A percentile compares a stretch with the other conserved stretches of the same genome.
Evolutionary conservation across 2,113 vertebrate genomes (phyloP).

Genomic region (Neotragus moschatus): DNA sequence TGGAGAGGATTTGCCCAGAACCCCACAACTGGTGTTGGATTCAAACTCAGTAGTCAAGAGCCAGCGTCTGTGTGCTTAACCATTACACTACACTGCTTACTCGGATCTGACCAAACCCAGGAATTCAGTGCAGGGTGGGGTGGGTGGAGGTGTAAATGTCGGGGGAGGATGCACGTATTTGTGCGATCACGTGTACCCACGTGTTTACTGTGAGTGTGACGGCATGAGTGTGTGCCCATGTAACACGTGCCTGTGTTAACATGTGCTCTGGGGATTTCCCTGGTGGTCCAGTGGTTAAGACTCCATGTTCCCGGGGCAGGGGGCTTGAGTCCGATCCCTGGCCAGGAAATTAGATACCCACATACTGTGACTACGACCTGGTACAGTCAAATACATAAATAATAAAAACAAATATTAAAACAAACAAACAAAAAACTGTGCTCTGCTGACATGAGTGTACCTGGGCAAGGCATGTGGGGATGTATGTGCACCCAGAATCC

Average conservation of each 20-base stretch:
- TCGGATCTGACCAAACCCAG: neutral
- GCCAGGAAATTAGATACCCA: neutral
- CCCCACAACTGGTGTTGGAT: neutral
- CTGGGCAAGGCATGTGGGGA: neutral
- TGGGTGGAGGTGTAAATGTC: neutral
- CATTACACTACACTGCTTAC: no score
- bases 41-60: neutral
- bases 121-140: neutral
- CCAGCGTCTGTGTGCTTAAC: neutral
- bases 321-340: neutral
- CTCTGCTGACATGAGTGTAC: neutral
- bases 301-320: neutral
- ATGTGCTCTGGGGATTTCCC: neutral
- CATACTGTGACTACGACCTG: neutral
- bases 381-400: neutral
- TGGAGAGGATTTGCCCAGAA: neutral
- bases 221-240: fast-evolving
- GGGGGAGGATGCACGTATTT: neutral
- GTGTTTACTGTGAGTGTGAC: neutral
- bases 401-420: neutral
- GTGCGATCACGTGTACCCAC: neutral
- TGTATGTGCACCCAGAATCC: neutral
- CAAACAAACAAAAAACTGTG: neutral
- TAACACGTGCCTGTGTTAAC: neutral
- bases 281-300: neutral